phyloP scores from a whole-genome alignment of 2,797 vertebrate genomes.

The Natrix natrix region DNA sequence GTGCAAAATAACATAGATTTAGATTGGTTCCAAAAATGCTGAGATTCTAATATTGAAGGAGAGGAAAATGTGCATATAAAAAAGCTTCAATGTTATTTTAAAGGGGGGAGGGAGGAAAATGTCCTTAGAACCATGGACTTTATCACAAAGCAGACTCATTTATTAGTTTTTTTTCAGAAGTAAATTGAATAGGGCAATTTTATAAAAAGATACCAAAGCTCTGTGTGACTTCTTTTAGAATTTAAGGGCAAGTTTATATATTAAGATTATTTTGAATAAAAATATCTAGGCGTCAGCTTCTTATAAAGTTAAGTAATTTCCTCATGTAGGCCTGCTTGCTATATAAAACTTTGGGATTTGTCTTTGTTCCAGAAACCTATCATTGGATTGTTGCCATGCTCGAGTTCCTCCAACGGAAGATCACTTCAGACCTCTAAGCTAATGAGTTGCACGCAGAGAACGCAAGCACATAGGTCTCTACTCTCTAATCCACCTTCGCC shows the following conservation, averaged over 20 bases:
- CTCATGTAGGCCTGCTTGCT: neutral
- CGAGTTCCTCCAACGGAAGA: neutral
- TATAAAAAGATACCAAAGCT: neutral
- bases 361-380: neutral
- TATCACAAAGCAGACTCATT: neutral
- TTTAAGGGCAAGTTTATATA: neutral
- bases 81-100: neutral
- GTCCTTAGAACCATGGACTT: neutral
- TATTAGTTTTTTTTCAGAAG: neutral
- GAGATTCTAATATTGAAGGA: neutral
- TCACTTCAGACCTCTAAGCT: neutral
- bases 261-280: neutral
- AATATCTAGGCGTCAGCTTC: neutral
- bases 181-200: neutral
- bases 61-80: neutral
- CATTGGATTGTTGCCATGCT: neutral
- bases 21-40: neutral
- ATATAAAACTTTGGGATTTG: neutral
- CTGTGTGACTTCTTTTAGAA: neutral
- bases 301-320: neutral
- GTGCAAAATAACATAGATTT: neutral
- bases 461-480: constrained; percentile 26
- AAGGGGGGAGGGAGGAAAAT: neutral
- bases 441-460: constrained; percentile 6
- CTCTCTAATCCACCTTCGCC: constrained; percentile 31